Evolutionary conservation across 2,113 vertebrate genomes (phyloP), one percentile per base, ranked within the genome.

Genomic region (Pogona vitticeps): DNA sequence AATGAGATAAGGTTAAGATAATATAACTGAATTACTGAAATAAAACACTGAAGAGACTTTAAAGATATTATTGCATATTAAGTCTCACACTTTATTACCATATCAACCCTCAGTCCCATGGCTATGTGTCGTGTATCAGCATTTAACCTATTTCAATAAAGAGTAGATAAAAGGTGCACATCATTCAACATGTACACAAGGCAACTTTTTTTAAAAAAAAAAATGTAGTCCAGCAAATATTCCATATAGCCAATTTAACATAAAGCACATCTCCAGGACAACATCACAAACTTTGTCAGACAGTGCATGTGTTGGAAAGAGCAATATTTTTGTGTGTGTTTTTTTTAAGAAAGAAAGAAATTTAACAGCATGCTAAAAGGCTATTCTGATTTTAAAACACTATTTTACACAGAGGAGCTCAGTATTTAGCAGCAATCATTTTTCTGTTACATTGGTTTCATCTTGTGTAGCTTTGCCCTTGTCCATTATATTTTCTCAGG

Each of bases 351-450:
- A n/a, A n/a, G n/a, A 80, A 93, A 76, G 1, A 87, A 26, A 80
- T 90, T 73, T 78, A 82, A 88, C 82, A 90, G 83, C 76, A 36
- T 91, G 80, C 87, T 87, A n/a, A 91, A 94, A 94, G 40, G 42
- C 88, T 87, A 40, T 33, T 86, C 0, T 92, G 88, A 87, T 92
- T 91, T 89, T 92, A 92, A 14, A 71, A 20, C 88, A 82, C 76
- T 91, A 89, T 84, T 85, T 63, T 77, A 85, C 83, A 82, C 31
- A 84, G 21, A 91, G 90, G 56, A 61, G 90, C 75, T 26, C 83
- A 67, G 59, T 63, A 90, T 94, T 92, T 91, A 80, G 89, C 86
- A 85, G 77, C 80, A 89, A 88, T 89, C 10, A 87, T 88, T 90
- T 94, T 83, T 91, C 73, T 42, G 90, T 77, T 88, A 31, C 0